These are phyloP conservation scores for Diacarnus erythraeanus DNA, from an alignment of 37 sponge, comb jelly and placozoan species.

Conservation along the genomic window DNA sequence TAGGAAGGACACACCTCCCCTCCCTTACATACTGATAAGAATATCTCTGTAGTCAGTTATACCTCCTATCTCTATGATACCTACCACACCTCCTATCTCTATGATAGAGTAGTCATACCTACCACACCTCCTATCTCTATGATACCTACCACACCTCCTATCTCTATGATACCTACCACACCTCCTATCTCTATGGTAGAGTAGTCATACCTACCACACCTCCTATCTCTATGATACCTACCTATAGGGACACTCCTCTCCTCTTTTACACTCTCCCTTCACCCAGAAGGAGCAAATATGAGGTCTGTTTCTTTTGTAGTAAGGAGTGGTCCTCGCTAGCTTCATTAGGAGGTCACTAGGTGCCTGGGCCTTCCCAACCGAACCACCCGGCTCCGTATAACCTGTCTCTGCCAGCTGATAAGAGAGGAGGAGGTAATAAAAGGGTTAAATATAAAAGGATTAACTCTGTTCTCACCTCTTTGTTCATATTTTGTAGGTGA, in stretches of 20 bases:
- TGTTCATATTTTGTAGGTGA: conserved; percentile 87
- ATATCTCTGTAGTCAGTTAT: background rate
- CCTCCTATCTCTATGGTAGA: too few relatives aligned
- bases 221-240: background rate
- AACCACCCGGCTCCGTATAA: conserved; percentile 72
- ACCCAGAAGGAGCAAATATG: conserved; percentile 99
- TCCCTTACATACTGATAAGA: background rate
- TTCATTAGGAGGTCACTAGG: conserved; percentile 87
- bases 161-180: background rate
- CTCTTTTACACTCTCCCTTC: conserved; percentile 97
- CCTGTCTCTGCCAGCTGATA: conserved; percentile 49
- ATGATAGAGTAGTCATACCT: background rate
- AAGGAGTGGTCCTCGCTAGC: conserved; percentile 91
- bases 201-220: background rate
- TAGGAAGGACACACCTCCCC: too few relatives aligned
- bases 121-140: background rate
- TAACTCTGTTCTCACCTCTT: conserved; percentile 33
- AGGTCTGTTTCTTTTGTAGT: conserved; percentile 98
- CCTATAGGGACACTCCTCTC: conserved; percentile 96
- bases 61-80: background rate
- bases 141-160: background rate
- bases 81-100: background rate
- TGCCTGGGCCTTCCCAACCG: conserved; percentile 85
- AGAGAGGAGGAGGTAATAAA: background rate
- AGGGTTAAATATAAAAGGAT: background rate